Evolutionary conservation across 1,140 invertebrate genomes (phyloP).

Genomic region (Parasteatoda tepidariorum): DNA sequence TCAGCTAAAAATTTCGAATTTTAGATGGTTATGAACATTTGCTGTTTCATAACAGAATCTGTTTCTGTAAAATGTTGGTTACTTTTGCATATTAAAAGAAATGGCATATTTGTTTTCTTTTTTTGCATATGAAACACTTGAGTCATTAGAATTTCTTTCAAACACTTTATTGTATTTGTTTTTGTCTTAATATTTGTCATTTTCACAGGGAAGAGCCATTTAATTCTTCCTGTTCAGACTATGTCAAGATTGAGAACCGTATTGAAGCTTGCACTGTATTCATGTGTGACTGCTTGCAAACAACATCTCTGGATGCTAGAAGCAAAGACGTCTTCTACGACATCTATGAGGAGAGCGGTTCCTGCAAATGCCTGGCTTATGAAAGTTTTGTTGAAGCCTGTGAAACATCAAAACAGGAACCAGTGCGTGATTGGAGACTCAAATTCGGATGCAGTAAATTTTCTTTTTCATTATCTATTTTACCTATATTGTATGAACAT

Average conservation of each 20-base stretch:
- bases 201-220: conserved; percentile 30
- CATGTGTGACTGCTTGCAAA: conserved; percentile 46
- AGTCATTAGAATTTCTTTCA: too few species aligned
- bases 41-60: too few species aligned
- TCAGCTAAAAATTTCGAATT: too few species aligned
- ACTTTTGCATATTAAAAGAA: too few species aligned
- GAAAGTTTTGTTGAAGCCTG: conserved; percentile 80
- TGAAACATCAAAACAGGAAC: conserved; percentile 74
- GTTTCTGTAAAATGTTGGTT: too few species aligned
- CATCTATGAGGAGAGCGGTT: conserved; percentile 63
- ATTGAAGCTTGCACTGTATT: conserved; percentile 27
- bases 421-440: conserved; percentile 79
- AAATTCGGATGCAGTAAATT: conserved; percentile 77
- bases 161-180: not conserved
- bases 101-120: too few species aligned
- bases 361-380: conserved; percentile 78
- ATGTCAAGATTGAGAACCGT: conserved; percentile 26
- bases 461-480: not conserved
- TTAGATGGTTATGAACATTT: too few species aligned
- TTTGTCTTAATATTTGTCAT: not conserved
- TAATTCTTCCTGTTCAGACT: not conserved
- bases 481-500: not conserved
- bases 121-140: too few species aligned
- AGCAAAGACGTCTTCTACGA: conserved; percentile 30
- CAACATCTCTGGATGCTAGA: conserved; percentile 1